Base-by-base conservation (phyloP, 2,888 invertebrate species). In the Agrochola lychnidis region DNA sequence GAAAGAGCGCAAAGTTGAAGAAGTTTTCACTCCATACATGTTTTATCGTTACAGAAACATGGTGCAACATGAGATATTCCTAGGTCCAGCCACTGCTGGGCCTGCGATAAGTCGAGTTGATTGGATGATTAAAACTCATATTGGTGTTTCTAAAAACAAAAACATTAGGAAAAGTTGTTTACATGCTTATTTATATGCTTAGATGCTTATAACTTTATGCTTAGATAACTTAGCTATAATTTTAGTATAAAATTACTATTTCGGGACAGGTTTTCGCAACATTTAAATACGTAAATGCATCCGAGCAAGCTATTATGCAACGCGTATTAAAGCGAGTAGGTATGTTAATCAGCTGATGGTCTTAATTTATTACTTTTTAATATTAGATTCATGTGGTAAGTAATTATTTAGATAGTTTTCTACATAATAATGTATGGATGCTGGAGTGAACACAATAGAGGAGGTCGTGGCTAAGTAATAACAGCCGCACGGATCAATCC, bases 241-340 rank as follows among this genome's bases (percentile, higher is more conserved):
- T 51, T 40, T 30, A 30, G 53, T 51, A 64, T 70, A 57, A 64
- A 59, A 64, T 10, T 25, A 56, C 6, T 36, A 53, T 36, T 56
- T 53, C 22, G 16, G 40, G 53, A 67, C 70, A 12, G 59, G 70
- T 61, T 83, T 73, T 73, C 70, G 48, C 30, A 19, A 63, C 4
- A 73, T 78, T 73, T 73, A 30, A 79, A 61, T 78, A 81, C n/a
- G 4, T 72, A 63, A 22, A 67, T 30, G 12, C 56, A 40, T 45
- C 4, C 5, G 30, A 63, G 14, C 12, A 56, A 56, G 16, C 22
- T 53, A 51, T 72, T 74, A 73, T 40, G 48, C 42, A 66, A 83
- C 10, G 40, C 40, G 10, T 36, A 36, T 36, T 36, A 36, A 4
- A 14, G 57, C 16, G 42, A 57, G 36, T n/a, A n/a, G n/a, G n/a